Evolutionary conservation across 2,888 invertebrate genomes (phyloP), one percentile per base, ranked within the genome.

Genomic region (Perizoma affinitatum): DNA sequence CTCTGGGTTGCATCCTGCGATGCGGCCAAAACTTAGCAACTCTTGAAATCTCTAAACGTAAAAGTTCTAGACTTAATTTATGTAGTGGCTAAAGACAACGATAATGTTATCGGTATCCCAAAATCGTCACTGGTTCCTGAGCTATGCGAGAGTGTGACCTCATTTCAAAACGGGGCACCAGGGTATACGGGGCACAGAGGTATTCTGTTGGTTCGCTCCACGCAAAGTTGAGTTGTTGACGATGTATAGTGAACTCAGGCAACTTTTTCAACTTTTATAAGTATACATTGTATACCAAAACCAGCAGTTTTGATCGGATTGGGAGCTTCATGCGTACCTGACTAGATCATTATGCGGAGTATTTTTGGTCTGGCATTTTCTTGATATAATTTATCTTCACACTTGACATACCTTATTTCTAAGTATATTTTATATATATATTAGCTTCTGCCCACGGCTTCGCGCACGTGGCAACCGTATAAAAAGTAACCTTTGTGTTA

Each of bases 91-190:
- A 22, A 22, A 22, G 1, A 22, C 22, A 22, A 22, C 22, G 22
- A 22, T 22, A 22, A 2, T 22, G 10, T 42, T 6, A 42, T 42
- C 42, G 42, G n/a, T 38, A 46, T 54, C 9, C 11, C 9, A 54
- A 41, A 41, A 34, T 35, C 10, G 6, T 36, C 44, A n/a, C 69
- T 75, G 68, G 71, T 70, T 70, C 67, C 47, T 43, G 40, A 6
- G 41, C 35, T 11, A n/a, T 41, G 41, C n/a, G 41, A 60, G 61
- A 67, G 67, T 66, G 56, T 88, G 90, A 90, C 90, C 90, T 74
- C 87, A 80, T 83, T 87, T 75, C 70, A 59, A 83, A 83, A 79
- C 82, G 69, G 83, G 78, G 78, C 82, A 75, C 69, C 76, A 35
- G 47, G 41, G 48, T 52, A 50, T 42, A 46, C 42, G 40, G 38